phyloP scores from a whole-genome alignment of 1,140 invertebrate species.

The Ganaspis sp. region DNA sequence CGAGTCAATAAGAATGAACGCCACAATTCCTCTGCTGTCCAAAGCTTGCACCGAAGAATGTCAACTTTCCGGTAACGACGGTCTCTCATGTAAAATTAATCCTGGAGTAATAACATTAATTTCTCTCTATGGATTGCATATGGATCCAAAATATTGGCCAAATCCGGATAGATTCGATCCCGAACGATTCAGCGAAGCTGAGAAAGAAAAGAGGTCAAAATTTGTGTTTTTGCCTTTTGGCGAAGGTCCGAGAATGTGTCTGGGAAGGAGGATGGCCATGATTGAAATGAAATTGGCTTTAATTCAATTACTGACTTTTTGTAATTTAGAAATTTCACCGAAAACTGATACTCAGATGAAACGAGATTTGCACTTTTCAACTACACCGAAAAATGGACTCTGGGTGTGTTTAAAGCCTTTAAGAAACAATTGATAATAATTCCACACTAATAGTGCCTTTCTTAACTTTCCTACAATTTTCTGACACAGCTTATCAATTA shows the following conservation, averaged over 20 bases:
- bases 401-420: slow-evolving; percentile 49
- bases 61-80: slow-evolving; percentile 54
- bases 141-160: slow-evolving; percentile 73
- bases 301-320: slow-evolving; percentile 45
- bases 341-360: slow-evolving; percentile 48
- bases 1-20: slow-evolving; percentile 53
- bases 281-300: slow-evolving; percentile 52
- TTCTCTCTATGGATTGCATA: slow-evolving; percentile 73
- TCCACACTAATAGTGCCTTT: too few species aligned
- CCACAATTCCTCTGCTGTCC: slow-evolving; percentile 2
- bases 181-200: slow-evolving; percentile 72
- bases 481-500: too few species aligned
- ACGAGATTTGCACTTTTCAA: slow-evolving; percentile 31
- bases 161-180: slow-evolving; percentile 77
- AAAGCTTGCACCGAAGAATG: slow-evolving; percentile 51
- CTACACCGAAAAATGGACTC: slow-evolving; percentile 39
- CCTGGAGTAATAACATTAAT: slow-evolving; percentile 62
- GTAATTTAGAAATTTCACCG: slow-evolving; percentile 47
- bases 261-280: slow-evolving; percentile 69
- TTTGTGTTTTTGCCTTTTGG: slow-evolving; percentile 75
- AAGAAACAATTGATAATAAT: neutral
- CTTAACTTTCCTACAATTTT: too few species aligned
- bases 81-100: slow-evolving; percentile 42
- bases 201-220: slow-evolving; percentile 57
- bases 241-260: slow-evolving; percentile 75